Evolutionary conservation across 1,140 invertebrate species (phyloP).

Genomic region (Ptiloglossa arizonensis): DNA sequence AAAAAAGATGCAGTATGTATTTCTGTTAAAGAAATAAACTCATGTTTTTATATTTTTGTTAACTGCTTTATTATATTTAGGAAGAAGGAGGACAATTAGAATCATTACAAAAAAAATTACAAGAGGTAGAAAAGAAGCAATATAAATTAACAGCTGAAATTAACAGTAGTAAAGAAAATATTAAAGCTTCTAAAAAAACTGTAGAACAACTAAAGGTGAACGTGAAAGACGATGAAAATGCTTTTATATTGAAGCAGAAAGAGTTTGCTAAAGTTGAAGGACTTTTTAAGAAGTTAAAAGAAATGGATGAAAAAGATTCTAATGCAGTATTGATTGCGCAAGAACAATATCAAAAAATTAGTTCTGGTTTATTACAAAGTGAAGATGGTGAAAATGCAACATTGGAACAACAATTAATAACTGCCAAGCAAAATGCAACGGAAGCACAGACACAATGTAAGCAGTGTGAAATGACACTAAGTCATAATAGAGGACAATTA

Average conservation of each 20-base stretch:
- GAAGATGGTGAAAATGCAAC: conserved; percentile 93
- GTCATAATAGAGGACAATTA: conserved; percentile 87
- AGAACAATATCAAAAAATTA: conserved; percentile 91
- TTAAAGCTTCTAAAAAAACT: conserved; percentile 88
- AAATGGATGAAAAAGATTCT: conserved; percentile 86
- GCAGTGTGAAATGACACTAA: conserved; percentile 89
- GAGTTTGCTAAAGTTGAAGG: conserved; percentile 85
- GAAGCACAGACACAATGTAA: conserved; percentile 91
- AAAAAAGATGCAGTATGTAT: conserved; percentile 83
- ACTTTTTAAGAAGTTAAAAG: conserved; percentile 87
- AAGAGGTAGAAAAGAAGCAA: conserved; percentile 86
- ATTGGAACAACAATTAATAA: conserved; percentile 93
- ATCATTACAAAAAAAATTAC: conserved; percentile 86
- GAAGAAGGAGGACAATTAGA: conserved; percentile 80
- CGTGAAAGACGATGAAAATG: conserved; percentile 87
- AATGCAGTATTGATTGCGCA: conserved; percentile 88
- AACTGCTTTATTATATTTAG: conserved; percentile 44
- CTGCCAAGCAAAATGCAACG: conserved; percentile 88
- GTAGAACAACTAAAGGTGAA: conserved; percentile 87
- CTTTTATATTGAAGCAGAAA: conserved; percentile 85
- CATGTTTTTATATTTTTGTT: conserved; percentile 19
- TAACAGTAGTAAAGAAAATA: conserved; percentile 87
- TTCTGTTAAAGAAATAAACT: conserved; percentile 2
- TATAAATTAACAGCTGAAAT: conserved; percentile 86
- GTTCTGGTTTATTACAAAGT: conserved; percentile 89